Evolutionary conservation across 2,888 invertebrate genomes (phyloP).

Genomic region (Incurvaria masculella): DNA sequence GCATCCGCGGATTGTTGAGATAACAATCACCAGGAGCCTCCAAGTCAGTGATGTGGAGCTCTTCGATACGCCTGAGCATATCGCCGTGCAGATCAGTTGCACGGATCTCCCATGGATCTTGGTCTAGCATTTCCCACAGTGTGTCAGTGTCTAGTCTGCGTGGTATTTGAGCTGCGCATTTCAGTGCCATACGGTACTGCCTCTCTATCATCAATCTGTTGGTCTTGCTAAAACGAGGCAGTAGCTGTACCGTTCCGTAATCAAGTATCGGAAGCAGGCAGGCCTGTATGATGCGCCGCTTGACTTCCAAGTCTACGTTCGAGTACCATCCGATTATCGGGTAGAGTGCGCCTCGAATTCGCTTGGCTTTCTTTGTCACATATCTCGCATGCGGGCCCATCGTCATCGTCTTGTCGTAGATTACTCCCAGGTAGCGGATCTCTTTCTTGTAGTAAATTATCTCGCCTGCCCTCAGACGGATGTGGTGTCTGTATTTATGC

Average conservation of each 20-base stretch:
- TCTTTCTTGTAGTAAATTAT: too few relatives aligned
- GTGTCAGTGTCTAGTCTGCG: slow-evolving; percentile 5
- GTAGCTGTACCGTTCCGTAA: slow-evolving; percentile 13
- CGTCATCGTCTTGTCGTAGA: too few relatives aligned
- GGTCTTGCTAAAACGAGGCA: slow-evolving; percentile 11
- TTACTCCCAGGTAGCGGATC: too few relatives aligned
- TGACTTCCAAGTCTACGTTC: slow-evolving; percentile 9
- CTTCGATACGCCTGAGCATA: not conserved
- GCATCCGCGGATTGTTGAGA: too few relatives aligned
- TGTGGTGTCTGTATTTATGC: too few relatives aligned
- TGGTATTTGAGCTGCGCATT: slow-evolving; percentile 4
- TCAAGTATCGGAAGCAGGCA: slow-evolving; percentile 13
- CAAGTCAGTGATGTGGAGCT: too few relatives aligned
- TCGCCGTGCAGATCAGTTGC: not conserved
- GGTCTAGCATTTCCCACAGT: slow-evolving; percentile 13
- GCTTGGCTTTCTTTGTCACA: slow-evolving; percentile 5
- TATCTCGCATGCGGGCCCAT: slow-evolving; percentile 1
- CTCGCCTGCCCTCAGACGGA: too few relatives aligned
- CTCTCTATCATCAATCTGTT: slow-evolving; percentile 9
- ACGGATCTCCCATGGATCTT: slow-evolving; percentile 11
- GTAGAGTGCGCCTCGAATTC: slow-evolving; percentile 5
- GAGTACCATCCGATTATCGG: slow-evolving; percentile 12
- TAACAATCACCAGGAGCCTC: too few relatives aligned
- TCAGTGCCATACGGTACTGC: slow-evolving; percentile 8
- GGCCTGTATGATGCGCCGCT: slow-evolving; percentile 11